These are phyloP conservation scores for Adelognathus sp. DNA, from an alignment of 2,888 invertebrate species.

Conservation along the genomic window DNA sequence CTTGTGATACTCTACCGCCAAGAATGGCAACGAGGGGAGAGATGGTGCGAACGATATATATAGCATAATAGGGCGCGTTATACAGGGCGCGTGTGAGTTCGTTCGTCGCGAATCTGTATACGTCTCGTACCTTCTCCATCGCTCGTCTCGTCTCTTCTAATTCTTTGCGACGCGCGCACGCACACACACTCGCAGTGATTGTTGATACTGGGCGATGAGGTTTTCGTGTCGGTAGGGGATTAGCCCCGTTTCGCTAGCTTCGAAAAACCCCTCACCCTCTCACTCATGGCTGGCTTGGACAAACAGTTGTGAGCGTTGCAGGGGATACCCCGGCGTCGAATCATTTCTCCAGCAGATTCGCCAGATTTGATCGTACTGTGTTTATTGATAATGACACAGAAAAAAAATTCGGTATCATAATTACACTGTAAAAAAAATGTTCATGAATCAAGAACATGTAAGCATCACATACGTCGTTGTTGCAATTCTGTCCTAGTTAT, in stretches of 20 bases:
- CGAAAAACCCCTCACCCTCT: slow-evolving; percentile 39
- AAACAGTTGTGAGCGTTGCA: slow-evolving; percentile 42
- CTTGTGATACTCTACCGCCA: neutral
- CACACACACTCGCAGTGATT: too few relatives aligned
- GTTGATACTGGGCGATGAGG: slow-evolving; percentile 76
- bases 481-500: too few relatives aligned
- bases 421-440: too few relatives aligned
- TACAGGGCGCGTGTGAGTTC: neutral
- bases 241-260: slow-evolving; percentile 58
- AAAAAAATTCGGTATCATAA: neutral
- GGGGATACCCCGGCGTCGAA: slow-evolving; percentile 25
- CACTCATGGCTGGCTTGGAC: slow-evolving; percentile 41
- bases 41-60: neutral
- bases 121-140: slow-evolving; percentile 5
- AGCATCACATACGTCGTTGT: too few relatives aligned
- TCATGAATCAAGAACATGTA: too few relatives aligned
- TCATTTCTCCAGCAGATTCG: slow-evolving; percentile 30
- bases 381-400: neutral
- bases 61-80: too few relatives aligned
- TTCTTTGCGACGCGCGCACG: slow-evolving; percentile 30
- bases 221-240: slow-evolving; percentile 75
- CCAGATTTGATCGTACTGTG: neutral
- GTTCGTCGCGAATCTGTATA: neutral
- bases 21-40: neutral
- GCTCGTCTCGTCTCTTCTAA: neutral